These are phyloP conservation scores for Etheostoma nigrum DNA, from an alignment of 2,797 vertebrate genomes.

Conservation along the genomic window DNA sequence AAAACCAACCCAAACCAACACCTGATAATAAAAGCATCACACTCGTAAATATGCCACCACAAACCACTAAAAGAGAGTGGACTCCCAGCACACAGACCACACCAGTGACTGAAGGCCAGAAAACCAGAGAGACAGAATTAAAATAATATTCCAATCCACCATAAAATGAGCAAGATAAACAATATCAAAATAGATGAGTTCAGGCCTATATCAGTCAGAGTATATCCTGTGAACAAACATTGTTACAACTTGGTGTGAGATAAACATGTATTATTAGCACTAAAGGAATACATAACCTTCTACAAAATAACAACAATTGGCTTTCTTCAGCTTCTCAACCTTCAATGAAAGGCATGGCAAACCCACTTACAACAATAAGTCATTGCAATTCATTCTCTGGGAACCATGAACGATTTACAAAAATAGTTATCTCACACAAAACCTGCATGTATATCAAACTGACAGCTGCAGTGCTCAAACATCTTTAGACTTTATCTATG, in stretches of 20 bases:
- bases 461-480: slow-evolving; percentile 21
- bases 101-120: neutral
- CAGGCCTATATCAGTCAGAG: neutral
- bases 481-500: slow-evolving; percentile 12
- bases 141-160: slow-evolving; percentile 1
- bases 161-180: slow-evolving; percentile 14
- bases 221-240: slow-evolving; percentile 2
- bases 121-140: slow-evolving; percentile 1
- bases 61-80: slow-evolving; percentile 29
- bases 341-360: neutral
- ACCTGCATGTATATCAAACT: neutral
- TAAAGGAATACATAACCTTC: neutral
- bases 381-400: neutral
- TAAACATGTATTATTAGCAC: slow-evolving; percentile 10
- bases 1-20: slow-evolving; percentile 24
- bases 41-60: neutral
- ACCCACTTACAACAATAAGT: neutral
- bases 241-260: neutral
- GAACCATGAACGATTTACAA: neutral
- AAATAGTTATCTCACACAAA: neutral
- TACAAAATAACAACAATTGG: neutral
- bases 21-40: slow-evolving; percentile 21
- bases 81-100: neutral
- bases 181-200: slow-evolving; percentile 8
- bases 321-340: neutral